Evolutionary conservation across 2,888 invertebrate species (phyloP), one percentile per base, ranked within the genome.

Genomic region (Taenaris catops): DNA sequence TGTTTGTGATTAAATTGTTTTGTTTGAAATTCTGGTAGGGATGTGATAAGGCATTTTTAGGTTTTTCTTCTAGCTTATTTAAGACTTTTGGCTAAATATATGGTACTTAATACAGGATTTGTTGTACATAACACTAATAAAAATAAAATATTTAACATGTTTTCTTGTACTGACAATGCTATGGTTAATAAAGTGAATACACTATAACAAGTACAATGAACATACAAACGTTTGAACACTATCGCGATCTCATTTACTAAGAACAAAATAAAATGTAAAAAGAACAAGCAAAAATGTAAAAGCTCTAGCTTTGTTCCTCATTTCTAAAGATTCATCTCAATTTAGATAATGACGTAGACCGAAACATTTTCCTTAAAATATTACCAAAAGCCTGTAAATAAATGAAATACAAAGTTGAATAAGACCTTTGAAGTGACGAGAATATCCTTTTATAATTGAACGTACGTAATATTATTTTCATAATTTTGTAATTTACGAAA

Each of bases 131-230:
- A n/a, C n/a, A n/a, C n/a, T n/a, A n/a, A n/a, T n/a, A n/a, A n/a
- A n/a, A n/a, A n/a, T n/a, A n/a, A n/a, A n/a, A n/a, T n/a, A n/a
- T n/a, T n/a, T n/a, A n/a, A n/a, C n/a, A n/a, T n/a, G n/a, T n/a
- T n/a, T n/a, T n/a, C n/a, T n/a, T n/a, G n/a, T n/a, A n/a, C n/a
- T n/a, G n/a, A n/a, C n/a, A n/a, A n/a, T n/a, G n/a, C n/a, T n/a
- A 2, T 39, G 40, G 40, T 43, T 43, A 36, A 37, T 34, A 37
- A 24, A 43, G 36, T 37, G 26, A 34, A 40, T 43, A 34, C 34
- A 17, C 2, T 12, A 12, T 7, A 27, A 20, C 34, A 7, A 24
- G 17, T 26, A 23, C 24, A 18, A 24, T 3, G 4, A 8, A 23
- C 8, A 19, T 7, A 25, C 25, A 26, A 24, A 10, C 4, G 8